These are phyloP conservation scores for Tyrophagus putrescentiae DNA, from an alignment of 1,140 invertebrate genomes.

Conservation along the genomic window DNA sequence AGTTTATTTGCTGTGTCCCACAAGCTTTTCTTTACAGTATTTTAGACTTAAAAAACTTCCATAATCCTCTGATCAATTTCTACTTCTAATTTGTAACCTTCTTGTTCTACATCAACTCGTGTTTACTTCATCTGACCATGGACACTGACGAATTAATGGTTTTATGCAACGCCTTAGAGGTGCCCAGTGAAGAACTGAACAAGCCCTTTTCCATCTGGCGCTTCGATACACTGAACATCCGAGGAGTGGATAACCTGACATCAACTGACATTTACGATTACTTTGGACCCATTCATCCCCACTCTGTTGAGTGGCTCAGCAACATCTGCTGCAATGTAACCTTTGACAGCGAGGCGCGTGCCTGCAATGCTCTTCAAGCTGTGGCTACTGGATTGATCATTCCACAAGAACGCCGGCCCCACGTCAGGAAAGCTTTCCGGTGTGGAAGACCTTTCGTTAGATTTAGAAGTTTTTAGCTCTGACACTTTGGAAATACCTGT, in stretches of 20 bases:
- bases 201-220: constrained; percentile 8
- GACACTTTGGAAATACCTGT: constrained; percentile 9
- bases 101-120: no score
- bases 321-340: constrained; percentile 10
- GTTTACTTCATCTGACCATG: no score
- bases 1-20: no score
- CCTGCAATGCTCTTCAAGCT: not conserved
- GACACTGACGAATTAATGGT: not conserved
- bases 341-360: not conserved
- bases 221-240: not conserved
- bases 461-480: not conserved
- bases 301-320: constrained; percentile 9
- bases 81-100: no score
- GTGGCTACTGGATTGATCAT: constrained; percentile 9
- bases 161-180: not conserved
- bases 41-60: no score
- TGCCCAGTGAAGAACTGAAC: not conserved
- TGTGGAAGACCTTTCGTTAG: not conserved
- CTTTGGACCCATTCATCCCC: constrained; percentile 3
- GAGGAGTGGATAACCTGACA: not conserved
- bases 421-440: no score
- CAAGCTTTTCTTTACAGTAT: no score
- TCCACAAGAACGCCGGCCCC: not conserved
- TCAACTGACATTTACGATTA: constrained; percentile 6
- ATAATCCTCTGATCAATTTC: no score